Evolutionary conservation across 1,140 invertebrate genomes (phyloP), one percentile per base, ranked within the genome.

Genomic region (Heterodera schachtii): DNA sequence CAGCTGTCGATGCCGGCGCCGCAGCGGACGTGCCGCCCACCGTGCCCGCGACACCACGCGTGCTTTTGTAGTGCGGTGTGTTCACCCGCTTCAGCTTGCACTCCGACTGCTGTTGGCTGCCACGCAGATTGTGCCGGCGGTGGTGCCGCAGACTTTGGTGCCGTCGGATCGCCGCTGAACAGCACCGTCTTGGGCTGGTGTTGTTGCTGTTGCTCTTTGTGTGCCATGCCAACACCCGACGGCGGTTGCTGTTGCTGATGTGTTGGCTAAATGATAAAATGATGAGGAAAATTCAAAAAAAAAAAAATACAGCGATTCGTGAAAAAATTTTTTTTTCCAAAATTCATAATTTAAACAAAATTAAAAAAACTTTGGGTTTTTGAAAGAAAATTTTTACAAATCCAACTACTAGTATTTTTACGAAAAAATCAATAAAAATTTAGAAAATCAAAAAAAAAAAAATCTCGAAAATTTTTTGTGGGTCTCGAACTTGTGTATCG

Each of bases 41-140:
- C 41, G 81, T 47, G 60, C 67, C 69, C 8, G 43, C 44, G 57
- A 44, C 19, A 75, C 79, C 44, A 4, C 82, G 64, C 49, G 49
- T 52, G 76, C 31, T 73, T 16, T 86, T 85, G 78, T 90, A 90
- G 77, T 88, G 88, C 2, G 87, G 87, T 41, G 87, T 88, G 74
- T 88, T 88, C 47, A 89, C 81, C 21, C 87, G 84, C 69, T 89
- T 89, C 57, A 88, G 79, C 19, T 81, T 64, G 69, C 80, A 86
- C 78, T 82, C 85, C 1, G 31, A 31, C 31, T 31, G 31, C 1
- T 13, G 60, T n/a, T 70, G 43, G 19, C 1, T 64, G 57, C 31
- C 31, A n/a, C 31, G 31, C 31, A 31, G 31, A 31, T 31, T 31
- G 31, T 31, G 60, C 57, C 67, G 57, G 81, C 52, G 82, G 19